Evolutionary conservation across 2,113 vertebrate genomes (phyloP), one percentile per base, ranked within the genome.

Genomic region (Pterocles burchelli): DNA sequence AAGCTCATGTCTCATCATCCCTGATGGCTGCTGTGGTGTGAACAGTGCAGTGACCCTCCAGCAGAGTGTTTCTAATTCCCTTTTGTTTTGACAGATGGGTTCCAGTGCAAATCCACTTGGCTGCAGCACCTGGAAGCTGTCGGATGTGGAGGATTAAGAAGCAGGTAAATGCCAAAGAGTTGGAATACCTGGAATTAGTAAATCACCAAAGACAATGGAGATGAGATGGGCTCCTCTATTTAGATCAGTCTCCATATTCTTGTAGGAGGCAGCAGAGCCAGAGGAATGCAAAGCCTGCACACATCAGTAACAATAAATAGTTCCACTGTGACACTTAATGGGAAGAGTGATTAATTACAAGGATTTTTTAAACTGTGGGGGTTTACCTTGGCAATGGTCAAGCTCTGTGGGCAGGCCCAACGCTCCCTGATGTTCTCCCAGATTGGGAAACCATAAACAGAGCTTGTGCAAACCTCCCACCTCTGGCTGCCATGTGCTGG

Each of bases 401-500:
- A 46, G 65, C 25, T 29, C 51, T 33, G 4, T 51, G 79, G 79
- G 85, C 82, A 90, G 29, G 67, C 25, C 49, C 45, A 19, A 11
- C 0, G 0, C 33, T 90, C 72, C 67, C 73, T 36, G 57, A 62
- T 90, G 89, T 76, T 89, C 93, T 95, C 80, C 38, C 83, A 75
- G 73, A 25, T 46, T 86, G 86, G 63, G 88, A 92, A 92, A 93
- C 75, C 48, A 4, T 4, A 61, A 79, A 34, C 51, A 86, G 71
- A 86, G 36, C 67, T 95, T 88, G 58, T 88, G 79, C 88, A 90
- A 83, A 63, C 63, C 59, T 84, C 83, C 89, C 59, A 41, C n/a
- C 68, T 88, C 70, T 34, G 65, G 18, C 72, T 94, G 68, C 88
- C 75, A 3, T 9, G 46, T 2, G 54, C 87, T 78, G 70, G 82